Conservation (phyloP, 2,888 invertebrate species). For the Zaprionus bogoriensis region DNA sequence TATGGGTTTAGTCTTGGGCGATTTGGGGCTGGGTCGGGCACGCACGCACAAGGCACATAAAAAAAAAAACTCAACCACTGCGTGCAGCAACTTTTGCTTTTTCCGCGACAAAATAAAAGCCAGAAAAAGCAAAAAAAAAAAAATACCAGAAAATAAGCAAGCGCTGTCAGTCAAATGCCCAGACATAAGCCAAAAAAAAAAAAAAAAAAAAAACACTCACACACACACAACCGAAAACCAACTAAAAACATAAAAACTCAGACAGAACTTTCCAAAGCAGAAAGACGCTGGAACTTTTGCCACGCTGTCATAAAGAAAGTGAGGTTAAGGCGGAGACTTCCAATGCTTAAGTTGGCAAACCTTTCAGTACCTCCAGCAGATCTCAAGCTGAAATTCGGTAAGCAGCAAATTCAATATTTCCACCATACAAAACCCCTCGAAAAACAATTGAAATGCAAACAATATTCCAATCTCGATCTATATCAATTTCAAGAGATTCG, state of each 20-base stretch:
- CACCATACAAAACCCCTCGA: too few species aligned
- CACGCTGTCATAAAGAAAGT: neutral
- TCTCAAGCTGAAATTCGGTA: neutral
- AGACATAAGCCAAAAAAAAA: conserved; percentile 25
- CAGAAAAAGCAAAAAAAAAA: neutral
- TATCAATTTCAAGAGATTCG: neutral
- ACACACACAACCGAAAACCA: neutral
- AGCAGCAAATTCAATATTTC: neutral
- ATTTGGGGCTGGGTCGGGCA: conserved; percentile 35
- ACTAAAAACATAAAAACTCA: neutral
- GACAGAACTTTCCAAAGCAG: neutral
- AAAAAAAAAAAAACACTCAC: neutral
- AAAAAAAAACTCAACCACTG: conserved; percentile 44
- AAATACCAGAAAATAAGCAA: conserved; percentile 43
- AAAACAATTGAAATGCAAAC: neutral
- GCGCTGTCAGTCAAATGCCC: conserved; percentile 57
- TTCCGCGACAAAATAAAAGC: conserved; percentile 5
- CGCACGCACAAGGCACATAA: conserved; percentile 49
- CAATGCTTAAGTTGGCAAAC: too few species aligned
- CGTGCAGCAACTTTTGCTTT: conserved; percentile 41
- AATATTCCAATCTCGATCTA: too few species aligned
- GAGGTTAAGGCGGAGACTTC: too few species aligned
- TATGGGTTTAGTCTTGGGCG: conserved; percentile 16
- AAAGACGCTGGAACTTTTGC: too few species aligned
- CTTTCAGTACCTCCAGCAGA: neutral